phyloP scores from a whole-genome alignment of 2,113 vertebrate genomes.

The Ailurus styani region DNA sequence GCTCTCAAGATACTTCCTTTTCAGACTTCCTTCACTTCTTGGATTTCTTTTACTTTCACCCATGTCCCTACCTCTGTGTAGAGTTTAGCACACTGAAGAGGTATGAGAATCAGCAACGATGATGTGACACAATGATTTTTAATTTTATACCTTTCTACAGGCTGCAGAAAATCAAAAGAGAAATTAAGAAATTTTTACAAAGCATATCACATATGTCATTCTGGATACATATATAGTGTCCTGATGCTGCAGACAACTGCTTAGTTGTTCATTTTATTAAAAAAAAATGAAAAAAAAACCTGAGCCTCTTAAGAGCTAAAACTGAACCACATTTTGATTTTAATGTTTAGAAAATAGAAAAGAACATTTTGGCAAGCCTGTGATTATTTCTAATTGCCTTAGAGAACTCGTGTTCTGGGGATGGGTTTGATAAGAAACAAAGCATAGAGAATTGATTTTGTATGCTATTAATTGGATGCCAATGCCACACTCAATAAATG shows the following conservation, averaged over 20 bases:
- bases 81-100: background rate
- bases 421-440: constrained; percentile 81
- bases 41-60: background rate
- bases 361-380: constrained; percentile 69
- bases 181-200: constrained; percentile 34
- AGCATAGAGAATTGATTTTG: constrained; percentile 78
- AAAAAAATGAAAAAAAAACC: background rate
- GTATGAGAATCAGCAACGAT: background rate
- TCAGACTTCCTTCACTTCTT: background rate
- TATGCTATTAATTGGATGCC: constrained; percentile 79
- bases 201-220: constrained; percentile 9
- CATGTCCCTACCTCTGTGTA: background rate
- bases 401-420: constrained; percentile 75
- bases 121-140: background rate
- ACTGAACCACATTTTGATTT: constrained; percentile 63
- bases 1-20: background rate
- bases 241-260: constrained; percentile 50
- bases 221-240: constrained; percentile 22
- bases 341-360: constrained; percentile 73
- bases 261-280: constrained; percentile 57
- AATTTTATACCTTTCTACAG: constrained; percentile 18
- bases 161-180: constrained; percentile 28
- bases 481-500: constrained; percentile 77
- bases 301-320: constrained; percentile 59
- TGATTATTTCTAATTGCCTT: constrained; percentile 82